Evolutionary conservation across 2,888 invertebrate species (phyloP), one percentile per base, ranked within the genome.

Genomic region (Oligia latruncula): DNA sequence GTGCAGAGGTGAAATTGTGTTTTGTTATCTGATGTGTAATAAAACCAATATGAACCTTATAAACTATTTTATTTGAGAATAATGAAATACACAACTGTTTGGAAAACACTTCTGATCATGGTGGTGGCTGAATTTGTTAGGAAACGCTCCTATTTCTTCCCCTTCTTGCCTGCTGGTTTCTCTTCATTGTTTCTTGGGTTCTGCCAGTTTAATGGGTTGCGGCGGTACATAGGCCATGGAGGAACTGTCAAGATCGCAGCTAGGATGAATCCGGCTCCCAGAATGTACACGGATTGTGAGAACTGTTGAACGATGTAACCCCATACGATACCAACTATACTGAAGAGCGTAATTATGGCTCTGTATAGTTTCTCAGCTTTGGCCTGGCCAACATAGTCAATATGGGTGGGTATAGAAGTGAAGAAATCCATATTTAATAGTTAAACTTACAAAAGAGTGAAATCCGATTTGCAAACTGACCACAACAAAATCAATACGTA

Each of bases 141-240:
- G 46, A 71, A 68, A 71, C 75, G 46, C 35, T 68, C 46, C 70
- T 74, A 85, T 88, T 97, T 97, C 90, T 97, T 97, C 81, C 97
- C 97, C 92, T 97, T 97, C 88, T 97, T 97, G 86, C 95, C 93
- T 49, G 97, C 91, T 75, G 93, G 92, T 91, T 95, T 95, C 78
- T 95, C 97, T 94, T 97, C 96, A 13, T 92, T 90, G 81, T 84
- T 96, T 87, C 91, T 95, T 71, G 98, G 97, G 92, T 98, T 99
- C 93, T 99, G 99, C 99, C 99, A 99, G 85, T 98, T 98, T 9
- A 99, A 96, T 4, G 99, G 98, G 92, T 98, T 98, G 85, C 98
- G 98, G 84, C 99, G 97, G 92, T 99, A 99, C 97, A 99, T 98
- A 0, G 99, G 99, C 99, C 99, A 99, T n/a, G 99, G 99, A 49